Evolutionary conservation across 2,797 vertebrate genomes (phyloP).

Genomic region (Lophius americanus): DNA sequence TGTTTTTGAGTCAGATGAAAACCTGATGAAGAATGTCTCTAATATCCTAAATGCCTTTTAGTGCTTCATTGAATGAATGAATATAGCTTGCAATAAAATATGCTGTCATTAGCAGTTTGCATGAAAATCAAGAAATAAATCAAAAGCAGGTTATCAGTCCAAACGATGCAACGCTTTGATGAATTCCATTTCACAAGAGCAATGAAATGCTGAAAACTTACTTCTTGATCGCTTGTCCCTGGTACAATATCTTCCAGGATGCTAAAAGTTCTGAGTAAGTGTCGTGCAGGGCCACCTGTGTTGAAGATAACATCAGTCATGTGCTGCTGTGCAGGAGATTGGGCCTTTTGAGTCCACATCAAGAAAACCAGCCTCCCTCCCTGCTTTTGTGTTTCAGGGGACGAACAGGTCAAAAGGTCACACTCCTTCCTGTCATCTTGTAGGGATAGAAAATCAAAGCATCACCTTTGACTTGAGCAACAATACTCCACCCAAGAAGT

Average conservation of each 20-base stretch:
- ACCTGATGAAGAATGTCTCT: not conserved
- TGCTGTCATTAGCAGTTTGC: not conserved
- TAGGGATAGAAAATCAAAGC: conserved; percentile 20
- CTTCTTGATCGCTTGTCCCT: not conserved
- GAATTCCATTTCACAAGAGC: too few species aligned
- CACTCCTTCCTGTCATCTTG: conserved; percentile 24
- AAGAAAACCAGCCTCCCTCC: conserved; percentile 49
- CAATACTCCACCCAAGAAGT: not conserved
- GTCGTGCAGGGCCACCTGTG: conserved; percentile 32
- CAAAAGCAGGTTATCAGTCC: not conserved
- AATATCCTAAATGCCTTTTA: too few species aligned
- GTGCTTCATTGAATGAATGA: too few species aligned
- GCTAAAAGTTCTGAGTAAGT: conserved; percentile 31
- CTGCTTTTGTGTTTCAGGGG: conserved; percentile 31
- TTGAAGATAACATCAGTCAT: conserved; percentile 54
- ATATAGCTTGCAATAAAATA: too few species aligned
- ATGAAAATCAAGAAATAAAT: not conserved
- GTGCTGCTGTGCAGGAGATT: conserved; percentile 53
- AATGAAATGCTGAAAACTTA: not conserved
- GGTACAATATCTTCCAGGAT: too few species aligned
- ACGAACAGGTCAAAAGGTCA: conserved; percentile 50
- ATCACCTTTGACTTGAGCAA: conserved; percentile 17
- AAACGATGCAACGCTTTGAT: not conserved
- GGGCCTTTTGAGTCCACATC: conserved; percentile 48
- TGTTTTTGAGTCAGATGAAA: not conserved